Evolutionary conservation across 2,888 invertebrate species (phyloP).

Genomic region (Empis livida): DNA sequence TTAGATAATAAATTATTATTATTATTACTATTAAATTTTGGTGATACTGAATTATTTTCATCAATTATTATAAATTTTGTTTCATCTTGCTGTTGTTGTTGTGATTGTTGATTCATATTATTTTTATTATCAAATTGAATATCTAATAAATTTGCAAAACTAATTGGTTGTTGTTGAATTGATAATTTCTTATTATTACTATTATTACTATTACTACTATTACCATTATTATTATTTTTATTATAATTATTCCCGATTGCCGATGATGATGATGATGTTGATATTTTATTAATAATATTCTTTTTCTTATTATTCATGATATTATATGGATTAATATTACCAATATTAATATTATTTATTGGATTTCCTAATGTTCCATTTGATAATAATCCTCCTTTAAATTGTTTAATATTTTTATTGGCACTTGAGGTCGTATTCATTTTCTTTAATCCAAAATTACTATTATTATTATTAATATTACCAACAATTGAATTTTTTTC

Average conservation of each 20-base stretch:
- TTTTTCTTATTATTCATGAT: not conserved
- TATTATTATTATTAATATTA: no score
- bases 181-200: not conserved
- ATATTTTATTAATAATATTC: not conserved
- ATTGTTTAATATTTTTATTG: no score
- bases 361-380: no score
- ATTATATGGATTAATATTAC: no score
- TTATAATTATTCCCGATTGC: not conserved
- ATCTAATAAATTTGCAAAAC: slow-evolving; percentile 11
- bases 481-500: no score
- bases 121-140: not conserved
- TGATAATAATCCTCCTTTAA: no score
- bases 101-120: not conserved
- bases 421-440: no score
- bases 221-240: not conserved
- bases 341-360: no score
- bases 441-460: no score
- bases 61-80: not conserved
- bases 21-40: not conserved
- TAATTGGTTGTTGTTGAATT: slow-evolving; percentile 3
- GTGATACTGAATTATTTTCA: not conserved
- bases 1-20: not conserved
- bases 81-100: not conserved
- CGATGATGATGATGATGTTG: not conserved
- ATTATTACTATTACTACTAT: not conserved